Conservation (phyloP, 2,797 vertebrate species). For the Sebastes goodei region DNA sequence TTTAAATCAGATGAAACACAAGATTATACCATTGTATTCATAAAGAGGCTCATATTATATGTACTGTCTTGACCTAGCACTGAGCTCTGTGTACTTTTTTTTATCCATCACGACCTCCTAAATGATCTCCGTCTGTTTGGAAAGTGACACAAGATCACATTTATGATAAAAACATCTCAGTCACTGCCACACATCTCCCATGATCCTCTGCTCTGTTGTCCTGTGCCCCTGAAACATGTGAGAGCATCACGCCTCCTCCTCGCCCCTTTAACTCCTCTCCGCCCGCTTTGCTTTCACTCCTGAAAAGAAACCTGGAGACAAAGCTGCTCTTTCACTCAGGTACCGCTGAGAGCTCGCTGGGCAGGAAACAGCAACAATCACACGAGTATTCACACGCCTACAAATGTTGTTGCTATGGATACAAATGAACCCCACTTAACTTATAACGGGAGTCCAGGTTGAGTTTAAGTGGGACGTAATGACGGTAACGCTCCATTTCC, state of each 20-base stretch:
- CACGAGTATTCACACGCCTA: conserved; percentile 28
- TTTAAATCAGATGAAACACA: neutral
- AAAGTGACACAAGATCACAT: neutral
- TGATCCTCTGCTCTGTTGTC: neutral
- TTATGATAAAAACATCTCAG: neutral
- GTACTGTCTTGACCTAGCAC: no score
- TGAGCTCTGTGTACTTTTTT: neutral
- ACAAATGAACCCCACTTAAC: conserved; percentile 26
- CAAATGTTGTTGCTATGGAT: conserved; percentile 5
- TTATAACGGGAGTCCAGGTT: neutral
- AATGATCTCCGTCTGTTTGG: neutral
- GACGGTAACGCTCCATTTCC: neutral
- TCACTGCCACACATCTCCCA: neutral
- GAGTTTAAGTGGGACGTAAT: conserved; percentile 27
- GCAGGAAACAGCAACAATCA: conserved; percentile 65
- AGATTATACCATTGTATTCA: neutral
- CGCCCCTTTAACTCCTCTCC: neutral
- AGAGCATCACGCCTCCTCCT: neutral
- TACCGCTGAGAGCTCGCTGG: conserved; percentile 8
- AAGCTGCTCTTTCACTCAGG: conserved; percentile 67
- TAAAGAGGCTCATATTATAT: no score
- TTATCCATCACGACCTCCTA: neutral
- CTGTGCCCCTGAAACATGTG: neutral
- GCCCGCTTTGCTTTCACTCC: neutral
- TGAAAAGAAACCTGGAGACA: conserved; percentile 42